Evolutionary conservation across 2,888 invertebrate species (phyloP), one percentile per base, ranked within the genome.

Genomic region (Hoplodrina blanda): DNA sequence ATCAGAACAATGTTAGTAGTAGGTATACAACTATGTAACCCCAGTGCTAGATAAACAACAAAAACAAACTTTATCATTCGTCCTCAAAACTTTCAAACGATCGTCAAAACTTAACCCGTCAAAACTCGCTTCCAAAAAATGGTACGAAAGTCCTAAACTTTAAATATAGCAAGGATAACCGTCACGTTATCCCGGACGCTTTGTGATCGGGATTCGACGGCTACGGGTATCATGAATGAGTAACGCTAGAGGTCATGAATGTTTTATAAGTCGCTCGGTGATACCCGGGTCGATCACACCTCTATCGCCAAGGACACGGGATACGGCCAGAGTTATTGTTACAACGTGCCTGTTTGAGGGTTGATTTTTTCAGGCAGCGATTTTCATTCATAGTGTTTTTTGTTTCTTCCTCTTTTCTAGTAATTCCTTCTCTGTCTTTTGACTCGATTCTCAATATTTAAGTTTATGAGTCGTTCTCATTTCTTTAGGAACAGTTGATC

Each of bases 161-260:
- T 75, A 81, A 78, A 81, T 73, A 62, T 67, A 73, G 79, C 69
- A 75, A 69, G 80, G 85, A 85, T 85, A 85, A 83, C 84, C 78
- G 80, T 68, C 76, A 65, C 76, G 75, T 82, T 87, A 85, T 85
- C 85, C 85, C 80, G 61, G 70, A 69, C 77, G 85, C 85, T 86
- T 85, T 81, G 87, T 87, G 90, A 89, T 87, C 87, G 85, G 79
- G 85, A 81, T 82, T 80, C 85, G 76, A 76, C 73, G 71, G 86
- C 83, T 85, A 86, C 85, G 88, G 89, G 87, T 86, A 88, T 88
- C 91, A 92, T 95, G 93, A 95, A 95, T 95, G 92, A 93, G 89
- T 94, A 93, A 94, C 89, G 88, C 84, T 81, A 79, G 78, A 82
- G 86, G 84, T 87, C 91, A 92, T 95, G 94, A 95, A 95, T 95